Evolutionary conservation across 2,888 invertebrate species (phyloP), one percentile per base, ranked within the genome.

Genomic region (Myathropa florea): DNA sequence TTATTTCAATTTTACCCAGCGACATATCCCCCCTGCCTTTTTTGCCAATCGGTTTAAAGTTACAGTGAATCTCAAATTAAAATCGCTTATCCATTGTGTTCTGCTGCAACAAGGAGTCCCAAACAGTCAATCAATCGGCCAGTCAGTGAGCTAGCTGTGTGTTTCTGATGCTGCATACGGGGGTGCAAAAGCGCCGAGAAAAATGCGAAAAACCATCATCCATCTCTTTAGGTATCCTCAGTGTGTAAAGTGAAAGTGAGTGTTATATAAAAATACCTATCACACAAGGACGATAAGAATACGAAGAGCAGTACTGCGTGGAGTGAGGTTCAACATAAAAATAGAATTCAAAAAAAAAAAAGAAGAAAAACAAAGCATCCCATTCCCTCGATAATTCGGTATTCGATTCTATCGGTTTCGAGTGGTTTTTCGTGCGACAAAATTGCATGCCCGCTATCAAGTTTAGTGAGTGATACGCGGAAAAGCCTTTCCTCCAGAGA

Each of bases 211-310:
- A 82, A 76, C 59, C 78, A 71, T 75, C 82, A 77, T 67, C 75
- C 73, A 61, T 46, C 68, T 65, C 65, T 39, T n/a, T 67, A 71
- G 55, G 14, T 65, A 71, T 60, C 83, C 68, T 70, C 71, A 18
- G 46, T 64, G 82, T 83, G 83, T 79, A 70, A 86, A 86, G 83
- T 83, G 86, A 86, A 86, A 86, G 86, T 86, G 86, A 86, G 86
- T 86, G 83, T 86, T 86, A 86, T 75, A 86, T 83, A 86, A 86
- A 86, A 73, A 75, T 75, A 83, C 57, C 36, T 14, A 18, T 24
- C 26, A 24, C 23, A 83, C 78, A 86, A 83, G 82, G 78, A 86
- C 78, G 75, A 83, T 39, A 28, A 71, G 63, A 36, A 23, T 10
- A 21, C 57, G 59, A 28, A 71, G 21, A 53, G 28, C 53, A 39